Evolutionary conservation across 2,888 invertebrate species (phyloP).

Genomic region (Parthenolecanium corni): DNA sequence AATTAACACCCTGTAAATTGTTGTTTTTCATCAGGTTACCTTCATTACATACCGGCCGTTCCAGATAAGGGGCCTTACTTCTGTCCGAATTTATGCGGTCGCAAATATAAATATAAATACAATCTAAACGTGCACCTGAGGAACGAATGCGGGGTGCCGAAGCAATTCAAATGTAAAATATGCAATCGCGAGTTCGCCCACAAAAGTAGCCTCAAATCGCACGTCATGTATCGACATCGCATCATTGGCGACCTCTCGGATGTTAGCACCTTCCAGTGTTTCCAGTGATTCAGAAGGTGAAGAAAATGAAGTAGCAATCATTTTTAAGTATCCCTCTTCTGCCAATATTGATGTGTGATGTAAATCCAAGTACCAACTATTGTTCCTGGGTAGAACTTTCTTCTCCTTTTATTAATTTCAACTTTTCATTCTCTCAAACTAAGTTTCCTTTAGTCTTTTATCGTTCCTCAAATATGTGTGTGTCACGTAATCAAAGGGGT

Average conservation of each 20-base stretch:
- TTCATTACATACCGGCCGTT: background rate
- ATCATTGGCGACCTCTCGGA: background rate
- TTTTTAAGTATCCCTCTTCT: too few species aligned
- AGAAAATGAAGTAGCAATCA: too few species aligned
- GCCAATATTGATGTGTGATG: too few species aligned
- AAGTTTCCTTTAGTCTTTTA: too few species aligned
- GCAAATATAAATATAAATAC: constrained; percentile 28
- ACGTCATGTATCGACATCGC: constrained; percentile 21
- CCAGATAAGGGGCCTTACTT: background rate
- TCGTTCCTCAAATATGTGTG: too few species aligned
- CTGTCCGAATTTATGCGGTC: constrained; percentile 29
- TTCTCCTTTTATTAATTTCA: too few species aligned
- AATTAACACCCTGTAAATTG: background rate
- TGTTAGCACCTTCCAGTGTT: background rate
- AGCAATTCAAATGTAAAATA: constrained; percentile 19
- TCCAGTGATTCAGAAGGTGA: background rate
- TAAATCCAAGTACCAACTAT: too few species aligned
- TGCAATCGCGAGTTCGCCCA: constrained; percentile 23
- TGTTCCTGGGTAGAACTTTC: too few species aligned
- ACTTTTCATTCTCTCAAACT: too few species aligned
- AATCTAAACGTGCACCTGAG: constrained; percentile 28
- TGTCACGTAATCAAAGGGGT: too few species aligned
- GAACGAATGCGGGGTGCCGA: constrained; percentile 29
- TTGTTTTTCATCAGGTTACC: background rate
- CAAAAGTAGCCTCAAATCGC: constrained; percentile 26